Evolutionary conservation across 2,888 invertebrate genomes (phyloP).

Genomic region (Laspeyria flexula): DNA sequence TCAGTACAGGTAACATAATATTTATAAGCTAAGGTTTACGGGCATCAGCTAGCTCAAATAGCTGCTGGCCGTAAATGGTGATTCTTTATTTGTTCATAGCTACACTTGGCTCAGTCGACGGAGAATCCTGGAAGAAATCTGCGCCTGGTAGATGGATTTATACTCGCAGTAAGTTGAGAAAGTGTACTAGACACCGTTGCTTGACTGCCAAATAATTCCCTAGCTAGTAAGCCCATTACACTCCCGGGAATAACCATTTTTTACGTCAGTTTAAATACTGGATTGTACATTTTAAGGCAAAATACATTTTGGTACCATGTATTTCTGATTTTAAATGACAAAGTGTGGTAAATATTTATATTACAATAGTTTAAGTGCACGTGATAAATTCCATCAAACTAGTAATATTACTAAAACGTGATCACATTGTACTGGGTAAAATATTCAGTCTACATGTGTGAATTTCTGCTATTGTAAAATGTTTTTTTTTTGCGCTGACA

Average conservation of each 20-base stretch:
- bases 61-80: conserved; percentile 2
- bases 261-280: neutral
- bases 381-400: no score
- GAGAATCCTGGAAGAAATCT: conserved; percentile 1
- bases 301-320: no score
- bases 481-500: neutral
- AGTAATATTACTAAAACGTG: no score
- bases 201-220: neutral
- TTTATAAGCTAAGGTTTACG: neutral
- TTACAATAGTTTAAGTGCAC: no score
- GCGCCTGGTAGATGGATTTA: conserved; percentile 1
- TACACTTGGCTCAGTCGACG: conserved; percentile 1
- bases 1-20: conserved; percentile 90
- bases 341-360: no score
- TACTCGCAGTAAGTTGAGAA: conserved; percentile 2
- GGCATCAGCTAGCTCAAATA: conserved; percentile 9
- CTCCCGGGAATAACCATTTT: neutral
- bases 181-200: neutral
- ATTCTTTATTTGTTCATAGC: neutral
- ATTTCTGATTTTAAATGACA: no score
- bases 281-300: neutral
- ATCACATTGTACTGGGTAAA: no score
- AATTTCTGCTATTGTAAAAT: neutral
- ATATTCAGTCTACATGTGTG: neutral
- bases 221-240: neutral